Evolutionary conservation across 2,888 invertebrate species (phyloP), one percentile per base, ranked within the genome.

Genomic region (Nephrotoma guestfalica): DNA sequence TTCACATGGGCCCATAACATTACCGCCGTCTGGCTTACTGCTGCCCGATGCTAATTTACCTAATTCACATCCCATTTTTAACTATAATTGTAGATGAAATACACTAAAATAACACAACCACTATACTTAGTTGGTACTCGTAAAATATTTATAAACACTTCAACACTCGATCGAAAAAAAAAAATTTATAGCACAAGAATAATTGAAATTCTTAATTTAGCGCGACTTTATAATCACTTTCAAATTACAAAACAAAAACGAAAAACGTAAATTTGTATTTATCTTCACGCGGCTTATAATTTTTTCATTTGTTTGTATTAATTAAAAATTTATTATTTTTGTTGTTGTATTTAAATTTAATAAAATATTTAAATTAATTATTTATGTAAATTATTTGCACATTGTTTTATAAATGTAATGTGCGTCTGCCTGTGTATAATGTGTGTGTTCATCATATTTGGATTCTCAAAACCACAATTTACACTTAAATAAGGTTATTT

Each of bases 1-100:
- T 88, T 94, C 94, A 41, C 93, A 93, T 15, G 91, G 93, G 86
- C 92, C 92, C 88, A 92, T 92, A 87, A 90, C 92, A 90, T 89
- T 89, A 89, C 88, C 89, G 47, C 90, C 90, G 87, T 90, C 90
- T 41, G 88, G 87, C 87, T 88, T 88, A 40, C 85, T 86, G 86
- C 88, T 88, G 88, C 92, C 90, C 87, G 93, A 92, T 87, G 95
- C 95, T 90, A 96, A 92, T 91, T 96, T 96, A 86, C 95, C 95
- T 89, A 96, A 92, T 92, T 96, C 95, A 92, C 96, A 96, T 90
- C 96, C 96, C 96, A 96, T 96, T 88, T 43, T n/a, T 71, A 15
- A 40, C 30, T 84, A 13, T 41, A 15, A 84, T 47, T 84, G 71
- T 71, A 9, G 71, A 9, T 30, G 30, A 30, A 9, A 30, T 30